A percentile compares a stretch with the other conserved stretches of the same genome.
phyloP scores from a whole-genome alignment of 2,797 vertebrate genomes.

The Malurus leucopterus region DNA sequence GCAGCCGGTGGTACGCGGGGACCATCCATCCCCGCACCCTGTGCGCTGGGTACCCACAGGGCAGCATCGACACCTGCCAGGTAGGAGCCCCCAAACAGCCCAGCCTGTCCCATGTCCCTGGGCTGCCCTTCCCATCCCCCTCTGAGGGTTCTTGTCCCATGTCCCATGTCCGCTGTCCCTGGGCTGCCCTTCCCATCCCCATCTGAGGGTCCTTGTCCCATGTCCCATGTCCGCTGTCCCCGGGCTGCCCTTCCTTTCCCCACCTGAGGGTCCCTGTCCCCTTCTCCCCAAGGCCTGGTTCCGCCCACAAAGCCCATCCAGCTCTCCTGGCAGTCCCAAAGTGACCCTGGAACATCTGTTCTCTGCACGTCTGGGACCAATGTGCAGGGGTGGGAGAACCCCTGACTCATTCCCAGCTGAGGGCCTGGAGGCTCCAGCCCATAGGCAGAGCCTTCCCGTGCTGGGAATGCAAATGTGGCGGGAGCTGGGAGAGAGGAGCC shows the following conservation, averaged over 20 bases:
- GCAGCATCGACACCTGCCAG: not conserved
- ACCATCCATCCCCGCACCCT: accelerated
- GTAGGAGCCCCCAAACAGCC: not conserved
- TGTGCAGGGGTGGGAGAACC: not conserved
- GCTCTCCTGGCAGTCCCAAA: not conserved
- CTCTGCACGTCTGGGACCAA: not conserved
- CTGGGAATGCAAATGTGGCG: too few relatives aligned
- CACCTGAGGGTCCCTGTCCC: not conserved
- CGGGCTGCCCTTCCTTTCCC: not conserved
- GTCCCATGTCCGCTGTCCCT: too few relatives aligned
- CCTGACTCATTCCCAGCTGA: not conserved
- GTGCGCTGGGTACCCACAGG: not conserved
- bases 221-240: too few relatives aligned
- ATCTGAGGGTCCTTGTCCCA: too few relatives aligned
- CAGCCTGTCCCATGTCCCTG: too few relatives aligned
- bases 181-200: too few relatives aligned
- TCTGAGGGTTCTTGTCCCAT: too few relatives aligned
- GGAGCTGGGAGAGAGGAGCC: not conserved
- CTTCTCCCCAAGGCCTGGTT: not conserved
- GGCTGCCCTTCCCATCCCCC: too few relatives aligned
- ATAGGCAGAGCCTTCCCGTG: too few relatives aligned
- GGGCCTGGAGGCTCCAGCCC: not conserved
- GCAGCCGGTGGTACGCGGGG: not conserved
- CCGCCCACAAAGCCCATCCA: not conserved
- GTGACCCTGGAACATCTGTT: not conserved